These are phyloP conservation scores for Malurus alboscapulatus DNA, from an alignment of 2,113 vertebrate species.

Conservation along the genomic window DNA sequence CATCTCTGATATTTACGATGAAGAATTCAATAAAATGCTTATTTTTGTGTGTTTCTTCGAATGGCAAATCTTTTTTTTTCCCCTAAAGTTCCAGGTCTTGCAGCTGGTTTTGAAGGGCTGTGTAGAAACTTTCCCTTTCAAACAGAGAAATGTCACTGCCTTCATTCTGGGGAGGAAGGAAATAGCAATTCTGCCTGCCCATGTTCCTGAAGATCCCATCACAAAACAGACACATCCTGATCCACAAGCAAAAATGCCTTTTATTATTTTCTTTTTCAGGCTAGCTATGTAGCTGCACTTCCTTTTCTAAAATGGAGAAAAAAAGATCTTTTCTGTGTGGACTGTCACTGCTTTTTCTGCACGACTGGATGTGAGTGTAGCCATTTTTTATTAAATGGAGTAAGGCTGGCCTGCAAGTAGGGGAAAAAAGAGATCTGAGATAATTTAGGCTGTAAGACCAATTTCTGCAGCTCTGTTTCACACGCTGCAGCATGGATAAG, in stretches of 20 bases:
- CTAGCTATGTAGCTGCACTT: background rate
- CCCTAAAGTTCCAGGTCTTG: background rate
- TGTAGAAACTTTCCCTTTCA: background rate
- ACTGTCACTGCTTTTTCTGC: background rate
- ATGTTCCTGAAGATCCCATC: background rate
- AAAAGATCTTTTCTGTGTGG: background rate
- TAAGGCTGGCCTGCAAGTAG: background rate
- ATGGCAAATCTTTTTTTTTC: background rate
- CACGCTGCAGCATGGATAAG: background rate
- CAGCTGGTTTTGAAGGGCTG: background rate
- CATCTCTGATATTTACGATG: background rate
- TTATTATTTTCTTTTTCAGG: background rate
- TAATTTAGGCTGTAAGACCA: background rate
- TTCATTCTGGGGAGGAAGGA: background rate
- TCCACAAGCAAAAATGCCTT: background rate
- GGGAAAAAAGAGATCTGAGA: background rate
- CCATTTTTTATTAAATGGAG: background rate
- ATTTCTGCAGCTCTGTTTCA: background rate
- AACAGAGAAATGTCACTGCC: background rate
- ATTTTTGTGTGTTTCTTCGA: background rate
- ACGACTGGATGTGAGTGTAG: background rate
- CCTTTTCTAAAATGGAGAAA: background rate
- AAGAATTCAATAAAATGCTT: background rate
- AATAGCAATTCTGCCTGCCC: background rate
- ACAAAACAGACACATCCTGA: background rate